Percentiles rank a stretch among this genome's conserved stretches.
Conservation (phyloP, 2,113 vertebrate species). For the Dipodomys merriami region DNA sequence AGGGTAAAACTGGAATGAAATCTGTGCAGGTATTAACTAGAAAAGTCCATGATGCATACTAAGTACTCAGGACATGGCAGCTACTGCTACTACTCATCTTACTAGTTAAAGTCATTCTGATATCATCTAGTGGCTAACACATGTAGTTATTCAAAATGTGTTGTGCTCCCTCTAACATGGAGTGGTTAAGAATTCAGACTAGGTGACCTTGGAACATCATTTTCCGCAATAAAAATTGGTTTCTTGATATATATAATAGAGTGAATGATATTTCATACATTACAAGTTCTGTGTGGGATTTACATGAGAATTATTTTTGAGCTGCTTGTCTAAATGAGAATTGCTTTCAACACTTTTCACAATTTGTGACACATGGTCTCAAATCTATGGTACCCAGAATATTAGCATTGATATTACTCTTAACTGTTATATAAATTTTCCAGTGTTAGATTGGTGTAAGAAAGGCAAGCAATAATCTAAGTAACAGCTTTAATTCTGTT, state of each 20-base stretch:
- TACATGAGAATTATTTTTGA: neutral
- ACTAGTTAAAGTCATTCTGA: slow-evolving; percentile 7
- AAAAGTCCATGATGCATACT: slow-evolving; percentile 2
- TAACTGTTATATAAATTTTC: slow-evolving; percentile 13
- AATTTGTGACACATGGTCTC: slow-evolving; percentile 1
- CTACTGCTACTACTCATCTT: neutral
- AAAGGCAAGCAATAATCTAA: neutral
- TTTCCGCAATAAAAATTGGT: neutral
- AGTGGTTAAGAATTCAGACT: slow-evolving; percentile 27
- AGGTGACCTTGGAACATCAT: neutral
- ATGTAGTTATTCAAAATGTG: slow-evolving; percentile 18
- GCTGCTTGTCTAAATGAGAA: neutral
- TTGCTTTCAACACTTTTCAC: slow-evolving; percentile 17
- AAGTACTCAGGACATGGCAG: neutral
- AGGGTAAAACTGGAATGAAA: slow-evolving; percentile 45
- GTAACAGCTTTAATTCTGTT: neutral
- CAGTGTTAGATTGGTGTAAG: neutral
- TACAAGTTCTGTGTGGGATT: neutral
- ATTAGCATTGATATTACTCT: neutral
- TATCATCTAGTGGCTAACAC: neutral
- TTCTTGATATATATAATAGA: neutral
- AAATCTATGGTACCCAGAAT: neutral
- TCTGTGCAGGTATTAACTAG: neutral
- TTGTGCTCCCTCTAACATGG: neutral
- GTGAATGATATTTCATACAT: neutral